A percentile compares a stretch with the other conserved stretches of the same genome.
phyloP scores from a whole-genome alignment of 2,797 vertebrate species.

The Salarias fasciatus region DNA sequence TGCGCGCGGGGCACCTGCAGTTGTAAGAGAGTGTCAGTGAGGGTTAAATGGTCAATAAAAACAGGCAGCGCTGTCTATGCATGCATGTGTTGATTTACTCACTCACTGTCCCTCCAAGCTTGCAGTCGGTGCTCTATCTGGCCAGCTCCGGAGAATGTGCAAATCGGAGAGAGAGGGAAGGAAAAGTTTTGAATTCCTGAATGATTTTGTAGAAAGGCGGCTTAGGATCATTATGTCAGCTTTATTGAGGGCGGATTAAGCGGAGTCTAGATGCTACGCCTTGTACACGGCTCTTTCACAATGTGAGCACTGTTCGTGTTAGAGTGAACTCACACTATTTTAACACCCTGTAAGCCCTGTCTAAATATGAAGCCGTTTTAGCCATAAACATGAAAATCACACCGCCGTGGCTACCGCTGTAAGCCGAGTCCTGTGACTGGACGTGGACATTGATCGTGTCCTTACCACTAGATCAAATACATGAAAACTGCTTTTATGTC shows the following conservation, averaged over 20 bases:
- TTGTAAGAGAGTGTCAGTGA: conserved; percentile 1
- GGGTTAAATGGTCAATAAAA: conserved; percentile 29
- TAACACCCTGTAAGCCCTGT: conserved; percentile 92
- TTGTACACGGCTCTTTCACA: conserved; percentile 89
- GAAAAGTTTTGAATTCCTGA: conserved; percentile 96
- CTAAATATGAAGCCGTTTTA: conserved; percentile 92
- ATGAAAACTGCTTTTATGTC: conserved; percentile 74
- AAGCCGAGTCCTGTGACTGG: conserved; percentile 85
- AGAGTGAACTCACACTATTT: conserved; percentile 92
- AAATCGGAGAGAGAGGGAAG: conserved; percentile 75
- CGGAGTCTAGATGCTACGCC: conserved; percentile 90
- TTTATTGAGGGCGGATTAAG: conserved; percentile 96
- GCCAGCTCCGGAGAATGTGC: conserved; percentile 91
- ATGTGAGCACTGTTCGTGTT: conserved; percentile 93
- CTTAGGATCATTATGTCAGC: conserved; percentile 98
- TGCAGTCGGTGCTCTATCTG: conserved; percentile 60
- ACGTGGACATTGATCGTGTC: conserved; percentile 78
- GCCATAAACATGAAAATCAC: conserved; percentile 95
- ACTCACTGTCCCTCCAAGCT: conserved; percentile 81
- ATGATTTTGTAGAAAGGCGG: conserved; percentile 96
- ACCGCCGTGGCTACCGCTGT: conserved; percentile 88
- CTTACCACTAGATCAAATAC: conserved; percentile 69
- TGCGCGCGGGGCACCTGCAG: neutral
- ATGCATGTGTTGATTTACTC: conserved; percentile 61
- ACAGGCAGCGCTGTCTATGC: conserved; percentile 23